These are phyloP conservation scores for Parauchenoglanis punctatus DNA, from an alignment of 2,797 vertebrate species.

Conservation along the genomic window DNA sequence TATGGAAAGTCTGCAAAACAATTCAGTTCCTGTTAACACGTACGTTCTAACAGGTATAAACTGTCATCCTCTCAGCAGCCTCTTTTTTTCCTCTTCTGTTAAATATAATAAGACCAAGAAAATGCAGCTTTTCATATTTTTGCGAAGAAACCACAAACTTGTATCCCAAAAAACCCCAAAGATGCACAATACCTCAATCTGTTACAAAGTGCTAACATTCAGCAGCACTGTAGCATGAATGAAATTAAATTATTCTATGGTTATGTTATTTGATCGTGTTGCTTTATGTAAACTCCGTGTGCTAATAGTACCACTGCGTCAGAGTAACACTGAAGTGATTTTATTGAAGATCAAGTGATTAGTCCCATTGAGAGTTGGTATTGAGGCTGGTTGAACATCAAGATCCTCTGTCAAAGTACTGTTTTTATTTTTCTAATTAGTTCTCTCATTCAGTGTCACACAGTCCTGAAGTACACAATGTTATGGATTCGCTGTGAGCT, in stretches of 20 bases:
- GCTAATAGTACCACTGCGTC: not conserved
- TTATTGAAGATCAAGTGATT: not conserved
- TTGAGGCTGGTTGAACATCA: not conserved
- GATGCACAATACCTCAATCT: no score
- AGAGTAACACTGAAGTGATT: not conserved
- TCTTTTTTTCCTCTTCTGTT: no score
- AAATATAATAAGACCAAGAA: no score
- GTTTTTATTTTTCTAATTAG: not conserved
- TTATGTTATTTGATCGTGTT: not conserved
- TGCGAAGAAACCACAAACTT: not conserved
- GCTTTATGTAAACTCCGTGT: not conserved
- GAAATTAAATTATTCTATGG: not conserved
- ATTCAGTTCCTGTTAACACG: not conserved
- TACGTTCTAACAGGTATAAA: no score
- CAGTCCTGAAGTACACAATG: not conserved
- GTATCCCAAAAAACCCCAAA: not conserved
- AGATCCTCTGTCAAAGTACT: not conserved
- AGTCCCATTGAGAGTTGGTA: slow-evolving; percentile 13
- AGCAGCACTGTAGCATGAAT: not conserved
- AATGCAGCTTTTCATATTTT: not conserved
- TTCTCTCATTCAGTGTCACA: not conserved
- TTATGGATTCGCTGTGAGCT: not conserved
- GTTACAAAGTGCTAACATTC: no score
- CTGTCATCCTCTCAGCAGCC: no score
- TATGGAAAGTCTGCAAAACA: not conserved